Evolutionary conservation across 2,888 invertebrate genomes (phyloP), one percentile per base, ranked within the genome.

Genomic region (Drosophila mimica): DNA sequence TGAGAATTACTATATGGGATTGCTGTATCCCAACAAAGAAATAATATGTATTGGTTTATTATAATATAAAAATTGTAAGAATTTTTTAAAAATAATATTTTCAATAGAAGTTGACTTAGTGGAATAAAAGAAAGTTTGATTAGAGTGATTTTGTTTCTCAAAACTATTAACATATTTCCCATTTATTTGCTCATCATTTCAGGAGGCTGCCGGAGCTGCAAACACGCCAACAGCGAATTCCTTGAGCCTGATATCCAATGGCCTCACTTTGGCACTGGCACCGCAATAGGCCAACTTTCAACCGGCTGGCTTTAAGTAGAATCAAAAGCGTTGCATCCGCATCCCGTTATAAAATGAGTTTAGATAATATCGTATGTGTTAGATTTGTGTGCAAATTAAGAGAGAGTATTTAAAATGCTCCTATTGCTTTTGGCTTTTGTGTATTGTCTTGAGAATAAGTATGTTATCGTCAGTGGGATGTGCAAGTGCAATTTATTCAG

Each of bases 221-320:
- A 54, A 65, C 36, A 65, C 84, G 40, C 69, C 89, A 68, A 80
- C 85, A 51, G 74, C 83, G 36, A 89, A 70, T 60, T 76, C 89
- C 15, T 78, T 91, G 67, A 90, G 91, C 70, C 83, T 93, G 81
- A 91, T 93, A 79, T 85, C 92, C 57, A 91, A 90, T 82, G 89
- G 91, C 51, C 83, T 93, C 76, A 87, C 91, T 68, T 87, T 93
- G 88, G 91, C 91, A 57, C 82, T 93, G 89, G 90, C 75, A 64
- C 92, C 74, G 69, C 91, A 81, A 85, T 89, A 91, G 75, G 83
- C 57, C 82, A 81, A 73, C 68, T 40, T 13, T 17, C 13, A 31
- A 48, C 1, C 76, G 80, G 63, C 8, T 25, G 52, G 60, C 58
- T 49, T 40, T 25, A 65, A 69, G 38, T 30, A 46, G 40, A 74